These are phyloP conservation scores for Myodes glareolus DNA, from an alignment of 2,113 vertebrate genomes.

Conservation along the genomic window DNA sequence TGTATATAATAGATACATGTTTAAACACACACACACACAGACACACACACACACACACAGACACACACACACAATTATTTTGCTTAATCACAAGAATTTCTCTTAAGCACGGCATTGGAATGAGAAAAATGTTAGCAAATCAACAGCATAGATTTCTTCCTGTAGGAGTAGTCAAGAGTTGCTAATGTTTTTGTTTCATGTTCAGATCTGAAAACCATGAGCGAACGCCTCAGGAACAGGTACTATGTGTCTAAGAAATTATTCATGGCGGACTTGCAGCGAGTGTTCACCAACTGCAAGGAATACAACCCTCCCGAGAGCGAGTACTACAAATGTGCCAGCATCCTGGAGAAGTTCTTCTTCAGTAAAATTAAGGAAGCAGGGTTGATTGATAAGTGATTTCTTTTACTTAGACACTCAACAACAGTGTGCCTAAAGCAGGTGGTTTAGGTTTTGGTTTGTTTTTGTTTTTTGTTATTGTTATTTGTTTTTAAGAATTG, in stretches of 20 bases:
- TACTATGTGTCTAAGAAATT: constrained; percentile 98
- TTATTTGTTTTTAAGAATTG: constrained; percentile 63
- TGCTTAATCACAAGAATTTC: not conserved
- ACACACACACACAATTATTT: not conserved
- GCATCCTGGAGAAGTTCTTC: constrained; percentile 99
- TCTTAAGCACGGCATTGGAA: not conserved
- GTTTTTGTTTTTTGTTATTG: constrained; percentile 19
- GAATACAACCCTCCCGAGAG: constrained; percentile 99
- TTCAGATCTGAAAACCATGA: constrained; percentile 99
- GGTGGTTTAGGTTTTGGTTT: constrained; percentile 55
- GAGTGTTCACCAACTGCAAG: constrained; percentile 99
- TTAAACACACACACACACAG: too few relatives aligned
- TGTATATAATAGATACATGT: too few relatives aligned
- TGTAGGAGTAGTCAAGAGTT: not conserved
- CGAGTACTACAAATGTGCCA: constrained; percentile 99
- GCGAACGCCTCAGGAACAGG: constrained; percentile 97
- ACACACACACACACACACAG: too few relatives aligned
- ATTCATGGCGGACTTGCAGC: constrained; percentile 99
- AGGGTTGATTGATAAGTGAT: constrained; percentile 96
- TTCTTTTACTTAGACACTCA: constrained; percentile 64
- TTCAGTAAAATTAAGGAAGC: constrained; percentile 99
- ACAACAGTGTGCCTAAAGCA: constrained; percentile 81
- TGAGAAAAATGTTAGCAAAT: not conserved
- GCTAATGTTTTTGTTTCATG: constrained; percentile 81
- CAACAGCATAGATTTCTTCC: not conserved